A percentile compares a stretch with the other conserved stretches of the same genome.
Conservation (phyloP, 1,140 invertebrate species). For the Bilobella aurantiaca region DNA sequence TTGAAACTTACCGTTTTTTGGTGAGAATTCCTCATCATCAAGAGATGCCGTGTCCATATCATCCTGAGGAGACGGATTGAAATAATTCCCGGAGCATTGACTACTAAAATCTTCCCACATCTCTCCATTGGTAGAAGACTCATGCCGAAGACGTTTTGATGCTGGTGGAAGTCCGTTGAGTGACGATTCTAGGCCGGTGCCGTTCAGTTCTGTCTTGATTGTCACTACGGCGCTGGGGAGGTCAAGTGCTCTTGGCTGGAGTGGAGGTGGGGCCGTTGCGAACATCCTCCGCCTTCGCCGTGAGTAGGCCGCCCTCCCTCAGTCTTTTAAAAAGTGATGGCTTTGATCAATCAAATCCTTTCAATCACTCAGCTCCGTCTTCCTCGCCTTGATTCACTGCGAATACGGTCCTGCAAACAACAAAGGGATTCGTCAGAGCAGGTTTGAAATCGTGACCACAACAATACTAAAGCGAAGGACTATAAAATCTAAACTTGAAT, state of each 20-base stretch:
- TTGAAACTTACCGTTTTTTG: conserved; percentile 22
- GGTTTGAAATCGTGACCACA: no score
- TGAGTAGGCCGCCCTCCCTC: not conserved
- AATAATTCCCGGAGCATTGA: conserved; percentile 26
- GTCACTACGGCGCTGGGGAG: conserved; percentile 21
- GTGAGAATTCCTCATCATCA: conserved; percentile 9
- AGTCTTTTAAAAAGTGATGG: no score
- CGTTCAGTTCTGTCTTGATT: conserved; percentile 24
- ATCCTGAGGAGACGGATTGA: conserved; percentile 25
- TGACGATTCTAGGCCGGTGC: not conserved
- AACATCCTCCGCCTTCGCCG: not conserved
- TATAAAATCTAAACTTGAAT: no score
- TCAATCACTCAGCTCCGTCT: no score
- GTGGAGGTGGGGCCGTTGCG: not conserved
- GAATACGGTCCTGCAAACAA: not conserved
- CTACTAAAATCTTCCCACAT: conserved; percentile 26
- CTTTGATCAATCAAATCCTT: no score
- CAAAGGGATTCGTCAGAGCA: no score
- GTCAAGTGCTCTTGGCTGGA: conserved; percentile 3
- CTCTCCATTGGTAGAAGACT: conserved; percentile 30
- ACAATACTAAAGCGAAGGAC: no score
- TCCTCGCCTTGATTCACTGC: no score
- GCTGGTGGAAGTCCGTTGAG: conserved; percentile 22
- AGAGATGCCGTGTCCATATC: conserved; percentile 17
- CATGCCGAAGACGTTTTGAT: conserved; percentile 30